phyloP scores from a whole-genome alignment of 2,888 invertebrate genomes.

The Lasiommata megera region DNA sequence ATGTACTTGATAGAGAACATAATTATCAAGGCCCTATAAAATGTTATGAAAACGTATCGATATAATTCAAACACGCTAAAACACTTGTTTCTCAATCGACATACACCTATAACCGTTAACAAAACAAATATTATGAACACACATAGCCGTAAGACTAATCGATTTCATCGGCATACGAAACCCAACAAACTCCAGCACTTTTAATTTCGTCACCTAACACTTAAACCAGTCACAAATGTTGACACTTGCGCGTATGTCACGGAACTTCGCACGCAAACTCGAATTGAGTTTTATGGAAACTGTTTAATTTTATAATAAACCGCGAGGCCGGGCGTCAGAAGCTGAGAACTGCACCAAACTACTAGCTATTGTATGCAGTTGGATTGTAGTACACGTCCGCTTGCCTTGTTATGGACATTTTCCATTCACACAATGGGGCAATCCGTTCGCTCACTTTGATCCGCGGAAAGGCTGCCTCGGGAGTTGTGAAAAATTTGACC shows the following conservation, averaged over 20 bases:
- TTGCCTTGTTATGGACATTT: conserved; percentile 73
- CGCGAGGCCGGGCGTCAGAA: conserved; percentile 68
- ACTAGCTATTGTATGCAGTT: conserved; percentile 80
- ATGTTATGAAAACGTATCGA: conserved; percentile 8
- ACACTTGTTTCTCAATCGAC: conserved; percentile 14
- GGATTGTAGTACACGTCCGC: conserved; percentile 67
- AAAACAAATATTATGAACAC: conserved; percentile 22
- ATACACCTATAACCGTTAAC: conserved; percentile 15
- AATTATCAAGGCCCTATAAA: conserved; percentile 43
- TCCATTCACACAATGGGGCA: conserved; percentile 73
- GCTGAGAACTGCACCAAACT: conserved; percentile 73
- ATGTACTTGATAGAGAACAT: conserved; percentile 42
- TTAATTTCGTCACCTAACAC: conserved; percentile 2
- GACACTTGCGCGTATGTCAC: conserved; percentile 8
- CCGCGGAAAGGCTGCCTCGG: conserved; percentile 34
- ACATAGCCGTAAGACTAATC: conserved; percentile 7
- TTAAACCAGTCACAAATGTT: not conserved
- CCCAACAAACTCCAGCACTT: not conserved
- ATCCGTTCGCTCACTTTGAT: conserved; percentile 47
- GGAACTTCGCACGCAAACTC: conserved; percentile 15
- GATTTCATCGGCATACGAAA: conserved; percentile 10
- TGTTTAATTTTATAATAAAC: conserved; percentile 25
- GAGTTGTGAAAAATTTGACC: conserved; percentile 3
- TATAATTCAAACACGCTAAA: conserved; percentile 19
- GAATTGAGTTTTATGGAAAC: conserved; percentile 3